A percentile compares a stretch with the other conserved stretches of the same genome.
Conservation (phyloP, 2,888 invertebrate species). For the Drosophila niveifrons region DNA sequence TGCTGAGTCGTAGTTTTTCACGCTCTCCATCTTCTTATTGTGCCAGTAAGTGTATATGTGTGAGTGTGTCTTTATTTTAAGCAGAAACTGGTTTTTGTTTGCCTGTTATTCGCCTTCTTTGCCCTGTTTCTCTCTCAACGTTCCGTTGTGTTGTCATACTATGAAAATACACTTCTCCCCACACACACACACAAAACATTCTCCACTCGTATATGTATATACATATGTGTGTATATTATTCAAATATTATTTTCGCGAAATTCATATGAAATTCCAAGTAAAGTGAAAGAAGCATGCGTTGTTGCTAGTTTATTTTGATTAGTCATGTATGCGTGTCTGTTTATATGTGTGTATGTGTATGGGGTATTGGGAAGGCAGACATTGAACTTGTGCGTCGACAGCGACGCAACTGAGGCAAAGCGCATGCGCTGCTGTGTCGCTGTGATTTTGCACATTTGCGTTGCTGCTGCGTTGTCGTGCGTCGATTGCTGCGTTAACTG, state of each 20-base stretch:
- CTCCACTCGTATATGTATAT: slow-evolving; percentile 7
- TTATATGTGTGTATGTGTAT: not conserved
- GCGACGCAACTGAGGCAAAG: slow-evolving; percentile 17
- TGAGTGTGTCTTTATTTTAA: slow-evolving; percentile 74
- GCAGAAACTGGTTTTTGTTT: slow-evolving; percentile 73
- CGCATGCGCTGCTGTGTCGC: slow-evolving; percentile 59
- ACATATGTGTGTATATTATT: slow-evolving; percentile 41
- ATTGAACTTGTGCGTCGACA: slow-evolving; percentile 63
- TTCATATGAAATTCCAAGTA: slow-evolving; percentile 58
- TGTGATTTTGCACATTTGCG: slow-evolving; percentile 43
- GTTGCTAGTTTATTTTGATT: slow-evolving; percentile 49
- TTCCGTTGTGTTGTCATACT: slow-evolving; percentile 70
- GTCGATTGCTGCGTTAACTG: slow-evolving; percentile 35
- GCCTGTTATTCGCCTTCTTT: slow-evolving; percentile 59
- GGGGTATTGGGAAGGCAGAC: slow-evolving; percentile 24
- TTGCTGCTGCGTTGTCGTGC: not conserved
- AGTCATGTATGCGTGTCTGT: slow-evolving; percentile 44
- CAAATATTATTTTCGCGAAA: slow-evolving; percentile 73
- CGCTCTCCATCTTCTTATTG: slow-evolving; percentile 67
- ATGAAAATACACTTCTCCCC: slow-evolving; percentile 59
- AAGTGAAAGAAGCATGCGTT: slow-evolving; percentile 65
- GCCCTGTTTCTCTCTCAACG: slow-evolving; percentile 43
- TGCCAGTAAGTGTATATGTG: slow-evolving; percentile 32
- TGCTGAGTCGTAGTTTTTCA: slow-evolving; percentile 73
- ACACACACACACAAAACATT: slow-evolving; percentile 18